These are phyloP conservation scores for Amphiprion clarkii DNA, from an alignment of 2,797 vertebrate genomes.

Conservation along the genomic window DNA sequence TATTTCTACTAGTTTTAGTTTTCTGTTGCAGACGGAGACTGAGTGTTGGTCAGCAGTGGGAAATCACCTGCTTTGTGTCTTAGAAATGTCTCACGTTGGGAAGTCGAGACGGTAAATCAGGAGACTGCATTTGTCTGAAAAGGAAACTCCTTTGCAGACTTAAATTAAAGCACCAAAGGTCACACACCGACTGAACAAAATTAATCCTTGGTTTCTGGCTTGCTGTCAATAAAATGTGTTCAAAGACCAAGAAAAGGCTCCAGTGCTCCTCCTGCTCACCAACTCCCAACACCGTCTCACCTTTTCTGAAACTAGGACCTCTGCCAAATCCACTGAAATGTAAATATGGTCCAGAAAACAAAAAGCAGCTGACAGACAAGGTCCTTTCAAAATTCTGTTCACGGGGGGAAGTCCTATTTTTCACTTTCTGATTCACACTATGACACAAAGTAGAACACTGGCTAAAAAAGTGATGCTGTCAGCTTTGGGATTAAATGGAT, in stretches of 20 bases:
- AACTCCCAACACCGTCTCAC: conserved; percentile 24
- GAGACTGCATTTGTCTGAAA: conserved; percentile 9
- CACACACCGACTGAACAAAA: conserved; percentile 46
- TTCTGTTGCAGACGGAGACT: conserved; percentile 26
- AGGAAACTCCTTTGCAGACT: conserved; percentile 26
- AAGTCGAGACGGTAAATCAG: conserved; percentile 2
- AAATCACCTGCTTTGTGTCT: conserved; percentile 19
- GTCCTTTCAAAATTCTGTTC: conserved; percentile 37
- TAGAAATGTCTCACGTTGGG: conserved; percentile 30
- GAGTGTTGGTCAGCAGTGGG: conserved; percentile 40
- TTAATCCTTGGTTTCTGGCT: conserved; percentile 38
- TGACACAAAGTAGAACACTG: background rate
- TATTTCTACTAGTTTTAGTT: conserved; percentile 21
- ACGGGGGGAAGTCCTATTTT: conserved; percentile 42
- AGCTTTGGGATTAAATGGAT: background rate
- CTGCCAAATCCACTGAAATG: conserved; percentile 63
- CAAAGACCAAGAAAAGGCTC: conserved; percentile 28
- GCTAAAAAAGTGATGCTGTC: background rate
- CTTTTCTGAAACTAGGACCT: conserved; percentile 40
- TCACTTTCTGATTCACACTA: conserved; percentile 20
- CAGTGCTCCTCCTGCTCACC: conserved; percentile 23
- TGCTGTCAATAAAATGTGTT: conserved; percentile 47
- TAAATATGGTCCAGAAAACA: conserved; percentile 56
- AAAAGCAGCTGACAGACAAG: conserved; percentile 36
- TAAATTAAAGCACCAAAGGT: conserved; percentile 64